These are phyloP conservation scores for Epirrita christyi DNA, from an alignment of 2,888 invertebrate genomes.

Conservation along the genomic window DNA sequence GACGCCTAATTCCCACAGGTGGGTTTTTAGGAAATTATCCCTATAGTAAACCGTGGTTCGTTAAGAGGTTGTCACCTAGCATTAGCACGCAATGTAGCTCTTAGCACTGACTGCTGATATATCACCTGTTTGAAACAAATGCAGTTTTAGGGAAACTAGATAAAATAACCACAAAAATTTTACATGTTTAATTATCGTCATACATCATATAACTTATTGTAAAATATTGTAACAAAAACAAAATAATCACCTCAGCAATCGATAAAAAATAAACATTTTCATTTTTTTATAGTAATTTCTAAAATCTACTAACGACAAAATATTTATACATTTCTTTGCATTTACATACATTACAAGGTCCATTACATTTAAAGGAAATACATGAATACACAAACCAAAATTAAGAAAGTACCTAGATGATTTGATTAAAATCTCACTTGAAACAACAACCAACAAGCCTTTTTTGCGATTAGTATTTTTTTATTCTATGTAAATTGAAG, in stretches of 20 bases:
- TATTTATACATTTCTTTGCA: conserved; percentile 68
- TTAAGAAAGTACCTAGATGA: not conserved
- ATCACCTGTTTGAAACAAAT: no score
- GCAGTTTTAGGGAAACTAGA: no score
- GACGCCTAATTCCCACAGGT: no score
- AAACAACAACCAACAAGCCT: not conserved
- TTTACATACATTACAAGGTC: conserved; percentile 80
- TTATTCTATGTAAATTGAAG: not conserved
- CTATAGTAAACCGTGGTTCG: no score
- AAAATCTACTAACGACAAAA: conserved; percentile 63
- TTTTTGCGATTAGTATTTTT: no score
- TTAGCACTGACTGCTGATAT: no score
- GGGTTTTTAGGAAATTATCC: no score
- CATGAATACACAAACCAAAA: conserved; percentile 27
- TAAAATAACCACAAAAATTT: conserved; percentile 37
- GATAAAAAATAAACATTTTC: conserved; percentile 67
- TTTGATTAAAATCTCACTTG: conserved; percentile 7
- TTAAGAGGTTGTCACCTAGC: no score
- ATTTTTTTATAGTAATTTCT: conserved; percentile 63
- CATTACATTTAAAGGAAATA: conserved; percentile 39
- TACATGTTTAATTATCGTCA: conserved; percentile 63
- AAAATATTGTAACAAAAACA: conserved; percentile 75
- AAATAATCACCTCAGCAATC: conserved; percentile 62
- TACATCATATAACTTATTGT: conserved; percentile 71
- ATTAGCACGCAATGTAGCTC: no score